phyloP scores from a whole-genome alignment of 2,888 invertebrate genomes.

The Neocrepidodera transversa region DNA sequence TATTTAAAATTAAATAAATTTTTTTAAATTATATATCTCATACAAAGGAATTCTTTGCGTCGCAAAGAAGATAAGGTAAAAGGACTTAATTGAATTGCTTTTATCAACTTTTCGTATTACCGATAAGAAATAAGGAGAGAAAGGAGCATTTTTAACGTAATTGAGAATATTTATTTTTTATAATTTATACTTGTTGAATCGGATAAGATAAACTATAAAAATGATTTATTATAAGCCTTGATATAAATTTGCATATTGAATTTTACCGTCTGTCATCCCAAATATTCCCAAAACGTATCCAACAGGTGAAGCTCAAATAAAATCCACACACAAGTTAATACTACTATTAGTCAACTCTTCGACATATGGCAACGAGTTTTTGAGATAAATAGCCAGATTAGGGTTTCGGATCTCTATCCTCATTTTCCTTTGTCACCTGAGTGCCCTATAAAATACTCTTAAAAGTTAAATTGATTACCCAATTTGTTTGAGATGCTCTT shows the following conservation, averaged over 20 bases:
- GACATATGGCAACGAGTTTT: slow-evolving; percentile 17
- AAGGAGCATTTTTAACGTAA: no score
- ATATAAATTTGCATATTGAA: no score
- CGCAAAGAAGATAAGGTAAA: no score
- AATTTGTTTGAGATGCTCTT: slow-evolving; percentile 19
- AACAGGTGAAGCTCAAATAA: slow-evolving; percentile 28
- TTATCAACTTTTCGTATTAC: no score
- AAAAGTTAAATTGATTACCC: slow-evolving; percentile 23
- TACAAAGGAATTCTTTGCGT: slow-evolving; percentile 4
- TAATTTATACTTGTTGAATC: no score
- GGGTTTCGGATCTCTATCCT: slow-evolving; percentile 17
- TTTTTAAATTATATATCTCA: slow-evolving; percentile 15
- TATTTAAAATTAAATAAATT: slow-evolving; percentile 22
- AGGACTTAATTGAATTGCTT: no score
- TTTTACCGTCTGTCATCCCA: background rate
- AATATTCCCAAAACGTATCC: slow-evolving; percentile 4
- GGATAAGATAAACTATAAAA: no score
- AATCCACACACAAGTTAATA: slow-evolving; percentile 16
- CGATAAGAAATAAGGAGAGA: no score
- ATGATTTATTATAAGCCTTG: no score
- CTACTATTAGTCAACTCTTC: slow-evolving; percentile 27
- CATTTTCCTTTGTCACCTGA: slow-evolving; percentile 26
- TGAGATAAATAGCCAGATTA: slow-evolving; percentile 28
- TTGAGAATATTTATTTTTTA: no score
- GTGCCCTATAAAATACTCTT: slow-evolving; percentile 22